Percentiles rank a stretch among this genome's conserved stretches.
These are phyloP conservation scores for Elaeidobius kamerunicus DNA, from an alignment of 2,888 invertebrate species.

Conservation along the genomic window DNA sequence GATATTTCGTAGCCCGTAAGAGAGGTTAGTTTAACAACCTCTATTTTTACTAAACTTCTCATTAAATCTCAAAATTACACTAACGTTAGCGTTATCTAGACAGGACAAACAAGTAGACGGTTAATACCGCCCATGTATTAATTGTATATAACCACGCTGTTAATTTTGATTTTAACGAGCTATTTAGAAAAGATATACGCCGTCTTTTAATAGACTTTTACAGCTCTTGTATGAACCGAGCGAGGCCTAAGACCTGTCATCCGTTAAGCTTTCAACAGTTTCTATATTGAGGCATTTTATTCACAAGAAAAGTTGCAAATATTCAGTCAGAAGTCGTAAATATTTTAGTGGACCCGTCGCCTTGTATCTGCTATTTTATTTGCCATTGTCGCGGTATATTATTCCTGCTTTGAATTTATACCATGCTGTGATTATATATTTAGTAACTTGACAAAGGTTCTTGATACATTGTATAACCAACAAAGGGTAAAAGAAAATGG, in stretches of 20 bases:
- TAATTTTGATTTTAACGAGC: slow-evolving; percentile 8
- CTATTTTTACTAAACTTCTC: too few relatives aligned
- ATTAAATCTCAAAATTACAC: too few relatives aligned
- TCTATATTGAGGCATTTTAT: not conserved
- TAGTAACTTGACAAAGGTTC: too few relatives aligned
- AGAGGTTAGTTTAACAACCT: too few relatives aligned
- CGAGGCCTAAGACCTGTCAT: slow-evolving; percentile 5
- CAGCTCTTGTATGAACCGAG: not conserved
- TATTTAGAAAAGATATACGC: slow-evolving; percentile 8
- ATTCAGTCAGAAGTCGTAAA: slow-evolving; percentile 3
- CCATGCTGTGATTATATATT: too few relatives aligned
- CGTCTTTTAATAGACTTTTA: slow-evolving; percentile 16
- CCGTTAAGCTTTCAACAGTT: slow-evolving; percentile 12
- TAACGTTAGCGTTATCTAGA: too few relatives aligned
- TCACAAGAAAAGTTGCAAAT: not conserved
- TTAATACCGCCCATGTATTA: slow-evolving; percentile 5
- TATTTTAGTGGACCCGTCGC: not conserved
- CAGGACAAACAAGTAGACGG: slow-evolving; percentile 1
- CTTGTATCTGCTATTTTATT: not conserved
- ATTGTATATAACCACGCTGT: slow-evolving; percentile 5
- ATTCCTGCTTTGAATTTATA: not conserved
- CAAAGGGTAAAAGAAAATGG: too few relatives aligned
- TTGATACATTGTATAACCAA: too few relatives aligned
- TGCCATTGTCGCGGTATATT: not conserved
- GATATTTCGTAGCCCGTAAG: too few relatives aligned